Evolutionary conservation across 2,113 vertebrate genomes (phyloP).

Genomic region (Vicugna pacos): DNA sequence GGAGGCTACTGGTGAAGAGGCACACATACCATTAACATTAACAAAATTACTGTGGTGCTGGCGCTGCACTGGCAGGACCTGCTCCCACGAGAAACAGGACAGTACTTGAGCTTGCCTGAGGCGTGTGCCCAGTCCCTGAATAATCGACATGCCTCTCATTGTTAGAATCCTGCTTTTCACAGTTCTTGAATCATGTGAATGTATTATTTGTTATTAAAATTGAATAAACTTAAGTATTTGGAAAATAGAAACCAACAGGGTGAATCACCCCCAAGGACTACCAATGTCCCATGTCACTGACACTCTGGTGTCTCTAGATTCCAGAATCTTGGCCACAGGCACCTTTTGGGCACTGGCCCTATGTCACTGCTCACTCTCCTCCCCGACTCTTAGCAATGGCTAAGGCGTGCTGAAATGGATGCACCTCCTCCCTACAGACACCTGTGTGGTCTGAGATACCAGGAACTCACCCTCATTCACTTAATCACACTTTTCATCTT

Average conservation of each 20-base stretch:
- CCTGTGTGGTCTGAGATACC: background rate
- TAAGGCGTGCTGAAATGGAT: fast-evolving
- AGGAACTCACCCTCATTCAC: background rate
- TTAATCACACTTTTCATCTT: background rate
- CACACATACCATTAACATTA: background rate
- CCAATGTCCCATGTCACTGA: no score
- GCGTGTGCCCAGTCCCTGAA: background rate
- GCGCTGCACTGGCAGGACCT: fast-evolving
- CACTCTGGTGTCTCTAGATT: background rate
- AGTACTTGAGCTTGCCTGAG: background rate
- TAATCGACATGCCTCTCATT: background rate
- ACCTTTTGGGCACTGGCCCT: background rate
- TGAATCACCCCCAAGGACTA: background rate
- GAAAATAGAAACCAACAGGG: background rate
- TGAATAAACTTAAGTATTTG: background rate
- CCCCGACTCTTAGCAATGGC: background rate
- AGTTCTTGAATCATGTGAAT: background rate
- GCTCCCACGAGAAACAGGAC: background rate
- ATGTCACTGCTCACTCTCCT: background rate
- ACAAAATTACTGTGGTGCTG: background rate
- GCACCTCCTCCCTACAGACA: background rate
- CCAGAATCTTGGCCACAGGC: background rate
- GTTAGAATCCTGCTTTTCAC: background rate
- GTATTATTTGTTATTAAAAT: background rate
- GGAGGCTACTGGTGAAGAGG: background rate